These are phyloP conservation scores for Sebastes iracundus DNA, from an alignment of 2,797 vertebrate genomes.

Conservation along the genomic window DNA sequence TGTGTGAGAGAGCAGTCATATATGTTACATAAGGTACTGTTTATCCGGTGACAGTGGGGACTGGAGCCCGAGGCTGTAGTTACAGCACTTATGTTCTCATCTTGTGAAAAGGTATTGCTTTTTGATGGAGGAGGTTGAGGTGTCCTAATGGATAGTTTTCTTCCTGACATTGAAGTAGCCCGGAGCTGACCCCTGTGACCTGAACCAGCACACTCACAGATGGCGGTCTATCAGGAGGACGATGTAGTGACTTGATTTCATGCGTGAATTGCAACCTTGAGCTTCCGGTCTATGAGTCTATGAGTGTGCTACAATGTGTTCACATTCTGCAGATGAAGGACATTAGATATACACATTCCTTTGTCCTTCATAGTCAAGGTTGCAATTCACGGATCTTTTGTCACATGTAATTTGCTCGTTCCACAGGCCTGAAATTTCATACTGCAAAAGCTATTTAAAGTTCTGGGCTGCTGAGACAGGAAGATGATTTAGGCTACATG, in stretches of 20 bases:
- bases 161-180: slow-evolving; percentile 12
- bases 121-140: slow-evolving; percentile 34
- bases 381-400: slow-evolving; percentile 30
- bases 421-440: slow-evolving; percentile 28
- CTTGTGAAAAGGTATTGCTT: slow-evolving; percentile 34
- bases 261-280: slow-evolving; percentile 28
- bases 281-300: neutral
- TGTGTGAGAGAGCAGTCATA: neutral
- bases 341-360: slow-evolving; percentile 9
- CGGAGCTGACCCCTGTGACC: slow-evolving; percentile 7
- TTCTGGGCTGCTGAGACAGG: slow-evolving; percentile 21
- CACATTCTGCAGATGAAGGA: slow-evolving; percentile 4
- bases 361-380: slow-evolving; percentile 9
- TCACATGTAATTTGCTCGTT: slow-evolving; percentile 25
- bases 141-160: slow-evolving; percentile 17
- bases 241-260: slow-evolving; percentile 26
- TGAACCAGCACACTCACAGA: neutral
- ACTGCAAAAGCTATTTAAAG: slow-evolving; percentile 52
- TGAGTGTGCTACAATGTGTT: slow-evolving; percentile 10
- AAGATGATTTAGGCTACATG: neutral
- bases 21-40: neutral
- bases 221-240: neutral
- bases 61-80: slow-evolving; percentile 7
- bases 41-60: neutral
- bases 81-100: slow-evolving; percentile 23